A percentile compares a stretch with the other conserved stretches of the same genome.
These are phyloP conservation scores for Burhinus bistriatus DNA, from an alignment of 2,113 vertebrate genomes.

Conservation along the genomic window DNA sequence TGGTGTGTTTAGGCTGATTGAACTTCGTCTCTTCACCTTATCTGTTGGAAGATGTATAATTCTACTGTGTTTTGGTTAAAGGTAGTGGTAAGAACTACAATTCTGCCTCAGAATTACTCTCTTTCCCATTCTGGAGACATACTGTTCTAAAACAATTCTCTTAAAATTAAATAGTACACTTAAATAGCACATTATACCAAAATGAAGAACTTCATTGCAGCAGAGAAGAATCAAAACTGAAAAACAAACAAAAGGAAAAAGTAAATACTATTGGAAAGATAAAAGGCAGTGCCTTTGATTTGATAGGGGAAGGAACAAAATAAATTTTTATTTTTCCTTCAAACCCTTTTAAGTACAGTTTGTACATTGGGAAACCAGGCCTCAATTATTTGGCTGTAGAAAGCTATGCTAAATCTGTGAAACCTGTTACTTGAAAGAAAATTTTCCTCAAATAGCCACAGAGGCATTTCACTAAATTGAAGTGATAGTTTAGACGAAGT, in stretches of 20 bases:
- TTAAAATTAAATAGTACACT: neutral
- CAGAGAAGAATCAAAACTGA: neutral
- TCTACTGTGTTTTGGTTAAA: neutral
- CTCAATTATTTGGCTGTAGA: neutral
- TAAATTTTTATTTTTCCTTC: neutral
- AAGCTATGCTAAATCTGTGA: neutral
- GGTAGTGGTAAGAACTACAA: neutral
- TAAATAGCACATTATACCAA: neutral
- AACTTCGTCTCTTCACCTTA: neutral
- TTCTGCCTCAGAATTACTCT: neutral
- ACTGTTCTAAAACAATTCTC: neutral
- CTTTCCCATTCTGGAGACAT: neutral
- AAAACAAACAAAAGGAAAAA: neutral
- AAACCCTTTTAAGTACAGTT: neutral
- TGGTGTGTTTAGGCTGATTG: neutral
- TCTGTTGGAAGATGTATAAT: neutral
- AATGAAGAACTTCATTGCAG: neutral
- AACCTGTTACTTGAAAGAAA: neutral
- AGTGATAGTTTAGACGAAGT: neutral
- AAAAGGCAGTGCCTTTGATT: neutral
- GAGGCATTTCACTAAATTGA: neutral
- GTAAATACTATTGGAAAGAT: neutral
- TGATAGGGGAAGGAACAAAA: neutral
- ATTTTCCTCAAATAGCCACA: neutral
- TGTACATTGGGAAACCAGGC: neutral